A percentile compares a stretch with the other conserved stretches of the same genome.
phyloP scores from a whole-genome alignment of 1,140 invertebrate species.

The Ruditapes philippinarum region DNA sequence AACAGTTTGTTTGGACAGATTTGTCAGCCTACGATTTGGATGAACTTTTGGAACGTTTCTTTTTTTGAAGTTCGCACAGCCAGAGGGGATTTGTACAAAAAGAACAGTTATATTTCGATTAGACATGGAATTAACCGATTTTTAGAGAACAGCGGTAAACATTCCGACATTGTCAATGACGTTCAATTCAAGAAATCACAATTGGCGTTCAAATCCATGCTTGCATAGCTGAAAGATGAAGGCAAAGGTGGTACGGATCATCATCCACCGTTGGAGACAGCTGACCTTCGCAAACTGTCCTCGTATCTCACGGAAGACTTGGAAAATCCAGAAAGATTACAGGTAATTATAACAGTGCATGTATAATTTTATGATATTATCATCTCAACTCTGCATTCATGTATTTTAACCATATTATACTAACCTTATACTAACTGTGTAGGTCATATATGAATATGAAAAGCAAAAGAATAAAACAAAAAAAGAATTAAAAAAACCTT shows the following conservation, averaged over 20 bases:
- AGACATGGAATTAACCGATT: constrained; percentile 43
- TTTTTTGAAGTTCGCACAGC: background rate
- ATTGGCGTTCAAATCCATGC: background rate
- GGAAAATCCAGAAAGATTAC: background rate
- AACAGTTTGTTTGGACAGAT: background rate
- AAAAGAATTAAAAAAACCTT: no score
- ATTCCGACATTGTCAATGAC: background rate
- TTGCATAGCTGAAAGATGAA: background rate
- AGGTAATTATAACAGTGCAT: background rate
- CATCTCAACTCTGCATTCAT: no score
- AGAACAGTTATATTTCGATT: background rate
- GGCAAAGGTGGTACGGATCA: constrained; percentile 3
- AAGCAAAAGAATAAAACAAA: no score
- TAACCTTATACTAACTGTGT: no score
- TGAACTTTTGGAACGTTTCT: background rate
- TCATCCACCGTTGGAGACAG: constrained; percentile 19
- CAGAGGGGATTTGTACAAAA: background rate
- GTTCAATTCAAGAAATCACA: background rate
- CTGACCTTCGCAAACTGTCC: constrained; percentile 11
- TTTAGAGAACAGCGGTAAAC: background rate
- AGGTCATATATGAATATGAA: no score
- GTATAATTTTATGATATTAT: no score
- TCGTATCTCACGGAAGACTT: constrained; percentile 1
- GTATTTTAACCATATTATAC: no score
- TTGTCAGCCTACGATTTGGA: no score